These are phyloP conservation scores for Silurus meridionalis DNA, from an alignment of 2,113 vertebrate genomes.

Conservation along the genomic window DNA sequence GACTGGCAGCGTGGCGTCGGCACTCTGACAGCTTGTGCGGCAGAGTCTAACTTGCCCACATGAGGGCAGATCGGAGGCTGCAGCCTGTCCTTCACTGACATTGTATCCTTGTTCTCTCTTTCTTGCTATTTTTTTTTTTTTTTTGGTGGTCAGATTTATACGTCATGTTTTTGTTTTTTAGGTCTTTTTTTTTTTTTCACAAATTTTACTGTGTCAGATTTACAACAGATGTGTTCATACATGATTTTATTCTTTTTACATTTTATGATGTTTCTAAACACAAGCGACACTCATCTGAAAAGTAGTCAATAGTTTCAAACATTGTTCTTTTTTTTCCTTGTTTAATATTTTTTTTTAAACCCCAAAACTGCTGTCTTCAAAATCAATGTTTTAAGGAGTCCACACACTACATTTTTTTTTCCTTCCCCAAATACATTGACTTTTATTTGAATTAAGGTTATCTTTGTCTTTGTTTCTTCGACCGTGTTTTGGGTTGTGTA, in stretches of 20 bases:
- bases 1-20: slow-evolving; percentile 42
- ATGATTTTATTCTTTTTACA: slow-evolving; percentile 35
- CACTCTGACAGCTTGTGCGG: slow-evolving; percentile 32
- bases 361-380: slow-evolving; percentile 22
- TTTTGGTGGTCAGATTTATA: slow-evolving; percentile 41
- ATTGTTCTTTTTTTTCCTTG: neutral
- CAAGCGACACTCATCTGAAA: slow-evolving; percentile 22
- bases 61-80: slow-evolving; percentile 20
- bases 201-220: slow-evolving; percentile 47
- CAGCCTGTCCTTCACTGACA: slow-evolving; percentile 46
- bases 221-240: slow-evolving; percentile 54
- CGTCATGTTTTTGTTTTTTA: slow-evolving; percentile 45
- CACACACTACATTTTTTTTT: slow-evolving; percentile 25
- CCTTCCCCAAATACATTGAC: neutral
- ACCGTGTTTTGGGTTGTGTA: slow-evolving; percentile 21
- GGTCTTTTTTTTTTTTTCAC: slow-evolving; percentile 55
- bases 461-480: slow-evolving; percentile 33
- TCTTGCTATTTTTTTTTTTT: slow-evolving; percentile 43
- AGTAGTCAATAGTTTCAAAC: neutral
- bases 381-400: slow-evolving; percentile 30
- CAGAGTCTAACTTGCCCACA: slow-evolving; percentile 44
- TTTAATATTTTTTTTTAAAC: no score
- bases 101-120: slow-evolving; percentile 48
- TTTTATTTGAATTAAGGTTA: slow-evolving; percentile 11
- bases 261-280: slow-evolving; percentile 33